Conservation (phyloP, 2,888 invertebrate species). For the Amiota mariae region DNA sequence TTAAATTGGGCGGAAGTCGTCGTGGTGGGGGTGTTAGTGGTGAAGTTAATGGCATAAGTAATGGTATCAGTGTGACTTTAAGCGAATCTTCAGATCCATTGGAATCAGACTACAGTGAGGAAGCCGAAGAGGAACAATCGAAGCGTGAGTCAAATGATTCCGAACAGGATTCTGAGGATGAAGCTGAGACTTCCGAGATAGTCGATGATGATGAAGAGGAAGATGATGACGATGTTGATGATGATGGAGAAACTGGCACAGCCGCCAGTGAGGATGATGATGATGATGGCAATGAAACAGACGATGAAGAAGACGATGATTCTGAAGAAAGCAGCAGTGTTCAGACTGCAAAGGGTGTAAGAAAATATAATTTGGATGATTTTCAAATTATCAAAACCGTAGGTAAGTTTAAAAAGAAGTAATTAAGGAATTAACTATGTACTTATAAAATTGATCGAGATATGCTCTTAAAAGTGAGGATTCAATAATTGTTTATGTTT, state of each 20-base stretch:
- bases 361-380: conserved; percentile 84
- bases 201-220: conserved; percentile 45
- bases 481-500: no score
- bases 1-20: conserved; percentile 56
- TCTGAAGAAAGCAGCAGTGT: conserved; percentile 73
- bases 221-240: conserved; percentile 48
- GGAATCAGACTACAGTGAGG: conserved; percentile 72
- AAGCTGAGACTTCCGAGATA: conserved; percentile 44
- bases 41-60: conserved; percentile 35
- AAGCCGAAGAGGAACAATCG: conserved; percentile 57
- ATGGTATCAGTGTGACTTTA: conserved; percentile 56
- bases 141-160: conserved; percentile 29
- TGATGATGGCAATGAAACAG: conserved; percentile 68
- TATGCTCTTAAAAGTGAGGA: no score
- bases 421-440: no score
- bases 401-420: conserved; percentile 80
- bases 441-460: no score
- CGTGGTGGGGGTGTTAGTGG: conserved; percentile 36
- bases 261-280: conserved; percentile 59
- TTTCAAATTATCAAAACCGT: conserved; percentile 91
- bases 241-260: conserved; percentile 53
- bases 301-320: conserved; percentile 66
- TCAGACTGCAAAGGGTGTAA: conserved; percentile 67
- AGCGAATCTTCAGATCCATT: conserved; percentile 72
- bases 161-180: conserved; percentile 46